A percentile compares a stretch with the other conserved stretches of the same genome.
These are phyloP conservation scores for Lobophora halterata DNA, from an alignment of 2,888 invertebrate species.

Conservation along the genomic window DNA sequence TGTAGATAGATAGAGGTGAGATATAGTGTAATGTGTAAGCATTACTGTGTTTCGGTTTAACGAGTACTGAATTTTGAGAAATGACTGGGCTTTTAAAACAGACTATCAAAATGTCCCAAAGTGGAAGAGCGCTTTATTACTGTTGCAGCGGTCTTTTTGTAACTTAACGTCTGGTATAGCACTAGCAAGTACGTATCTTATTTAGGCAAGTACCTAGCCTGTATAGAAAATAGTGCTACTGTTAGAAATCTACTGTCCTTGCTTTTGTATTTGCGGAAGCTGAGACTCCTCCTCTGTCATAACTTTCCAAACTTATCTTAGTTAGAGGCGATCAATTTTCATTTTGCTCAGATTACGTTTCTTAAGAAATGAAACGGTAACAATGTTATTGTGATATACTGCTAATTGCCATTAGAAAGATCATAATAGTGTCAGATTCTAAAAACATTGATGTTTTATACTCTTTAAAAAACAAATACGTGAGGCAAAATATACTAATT, in stretches of 20 bases:
- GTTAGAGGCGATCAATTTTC: conserved; percentile 76
- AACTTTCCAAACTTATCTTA: conserved; percentile 75
- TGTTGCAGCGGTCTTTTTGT: too few species aligned
- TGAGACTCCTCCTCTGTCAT: conserved; percentile 59
- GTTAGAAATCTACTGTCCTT: conserved; percentile 14
- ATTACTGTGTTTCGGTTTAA: too few species aligned
- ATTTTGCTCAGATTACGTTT: conserved; percentile 68
- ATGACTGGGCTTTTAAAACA: too few species aligned
- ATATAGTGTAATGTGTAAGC: too few species aligned
- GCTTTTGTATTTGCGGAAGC: conserved; percentile 39
- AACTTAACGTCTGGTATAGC: too few species aligned
- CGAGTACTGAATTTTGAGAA: too few species aligned
- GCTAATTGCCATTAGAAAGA: conserved; percentile 22
- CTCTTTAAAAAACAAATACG: conserved; percentile 31
- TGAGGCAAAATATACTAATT: background rate
- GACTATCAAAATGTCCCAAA: too few species aligned
- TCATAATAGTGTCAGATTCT: conserved; percentile 1
- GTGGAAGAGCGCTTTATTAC: too few species aligned
- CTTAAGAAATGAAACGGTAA: conserved; percentile 50
- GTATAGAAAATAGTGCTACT: background rate
- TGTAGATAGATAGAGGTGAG: too few species aligned
- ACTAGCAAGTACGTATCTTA: too few species aligned
- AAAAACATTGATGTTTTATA: conserved; percentile 21
- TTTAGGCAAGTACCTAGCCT: too few species aligned
- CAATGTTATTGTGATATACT: conserved; percentile 36